These are phyloP conservation scores for Thomomys bottae DNA, from an alignment of 2,113 vertebrate genomes.

Conservation along the genomic window DNA sequence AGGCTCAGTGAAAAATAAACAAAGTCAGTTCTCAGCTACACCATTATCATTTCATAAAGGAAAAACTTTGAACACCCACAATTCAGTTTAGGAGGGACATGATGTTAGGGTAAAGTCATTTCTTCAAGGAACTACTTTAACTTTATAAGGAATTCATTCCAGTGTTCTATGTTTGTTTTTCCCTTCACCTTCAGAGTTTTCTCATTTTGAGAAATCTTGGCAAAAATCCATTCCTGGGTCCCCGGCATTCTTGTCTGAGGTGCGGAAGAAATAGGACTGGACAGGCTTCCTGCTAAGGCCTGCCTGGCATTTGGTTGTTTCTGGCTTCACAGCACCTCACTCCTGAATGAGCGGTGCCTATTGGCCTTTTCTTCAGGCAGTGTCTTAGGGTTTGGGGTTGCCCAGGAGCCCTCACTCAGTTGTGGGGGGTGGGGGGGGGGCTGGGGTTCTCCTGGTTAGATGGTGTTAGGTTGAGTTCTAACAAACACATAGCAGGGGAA, in stretches of 20 bases:
- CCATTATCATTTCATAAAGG: neutral
- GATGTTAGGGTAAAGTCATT: neutral
- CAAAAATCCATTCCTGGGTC: neutral
- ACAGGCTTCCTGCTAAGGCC: neutral
- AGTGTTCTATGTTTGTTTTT: neutral
- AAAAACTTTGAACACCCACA: neutral
- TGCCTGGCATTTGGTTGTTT: neutral
- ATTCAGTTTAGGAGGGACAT: rapidly evolving
- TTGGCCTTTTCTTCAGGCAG: rapidly evolving
- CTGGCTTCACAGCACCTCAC: neutral
- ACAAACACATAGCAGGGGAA: neutral
- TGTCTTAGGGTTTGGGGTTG: neutral
- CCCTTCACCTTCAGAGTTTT: rapidly evolving
- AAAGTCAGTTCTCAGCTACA: neutral
- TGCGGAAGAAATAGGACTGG: neutral
- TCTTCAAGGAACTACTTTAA: neutral
- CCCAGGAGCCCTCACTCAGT: neutral
- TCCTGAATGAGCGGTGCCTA: rapidly evolving
- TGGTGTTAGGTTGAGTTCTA: neutral
- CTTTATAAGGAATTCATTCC: neutral
- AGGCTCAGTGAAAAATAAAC: no score
- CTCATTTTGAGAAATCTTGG: neutral
- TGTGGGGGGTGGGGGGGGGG: neutral
- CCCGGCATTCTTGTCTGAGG: neutral
- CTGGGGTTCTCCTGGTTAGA: rapidly evolving